Conservation (phyloP, 2,797 vertebrate genomes). For the Zalophus californianus region DNA sequence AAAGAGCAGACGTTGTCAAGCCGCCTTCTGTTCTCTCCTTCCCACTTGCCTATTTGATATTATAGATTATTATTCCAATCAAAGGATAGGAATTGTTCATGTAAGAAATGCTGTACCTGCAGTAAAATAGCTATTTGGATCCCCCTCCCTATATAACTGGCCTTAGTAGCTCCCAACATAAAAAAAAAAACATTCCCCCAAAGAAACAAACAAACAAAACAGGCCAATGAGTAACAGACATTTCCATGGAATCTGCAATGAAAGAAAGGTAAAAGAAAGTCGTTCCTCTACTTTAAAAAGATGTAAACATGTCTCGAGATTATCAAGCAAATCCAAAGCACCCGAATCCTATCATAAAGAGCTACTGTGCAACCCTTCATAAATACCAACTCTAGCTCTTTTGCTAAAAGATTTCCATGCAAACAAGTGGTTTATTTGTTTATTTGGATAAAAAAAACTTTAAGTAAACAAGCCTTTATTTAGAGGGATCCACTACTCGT, state of each 20-base stretch:
- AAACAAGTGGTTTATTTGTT: background rate
- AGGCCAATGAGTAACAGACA: slow-evolving; percentile 7
- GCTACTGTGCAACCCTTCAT: slow-evolving; percentile 4
- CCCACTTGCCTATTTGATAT: background rate
- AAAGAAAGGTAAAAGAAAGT: background rate
- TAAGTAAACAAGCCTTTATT: slow-evolving; percentile 4
- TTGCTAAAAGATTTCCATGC: slow-evolving; percentile 14
- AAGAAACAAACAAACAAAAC: background rate
- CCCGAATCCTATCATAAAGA: background rate
- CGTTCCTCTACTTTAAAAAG: background rate
- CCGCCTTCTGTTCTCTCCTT: background rate
- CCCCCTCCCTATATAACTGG: background rate
- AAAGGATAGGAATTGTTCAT: background rate
- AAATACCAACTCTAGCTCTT: slow-evolving; percentile 45
- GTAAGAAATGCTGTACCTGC: background rate
- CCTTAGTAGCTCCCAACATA: background rate
- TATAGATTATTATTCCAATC: background rate
- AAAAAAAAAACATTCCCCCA: background rate
- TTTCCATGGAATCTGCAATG: background rate
- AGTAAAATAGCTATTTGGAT: background rate
- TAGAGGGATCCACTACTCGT: background rate
- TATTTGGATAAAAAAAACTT: background rate
- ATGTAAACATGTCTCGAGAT: background rate
- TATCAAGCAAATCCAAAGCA: background rate
- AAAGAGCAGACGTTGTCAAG: background rate